Evolutionary conservation across 2,113 vertebrate species (phyloP).

Genomic region (Nibea albiflora): DNA sequence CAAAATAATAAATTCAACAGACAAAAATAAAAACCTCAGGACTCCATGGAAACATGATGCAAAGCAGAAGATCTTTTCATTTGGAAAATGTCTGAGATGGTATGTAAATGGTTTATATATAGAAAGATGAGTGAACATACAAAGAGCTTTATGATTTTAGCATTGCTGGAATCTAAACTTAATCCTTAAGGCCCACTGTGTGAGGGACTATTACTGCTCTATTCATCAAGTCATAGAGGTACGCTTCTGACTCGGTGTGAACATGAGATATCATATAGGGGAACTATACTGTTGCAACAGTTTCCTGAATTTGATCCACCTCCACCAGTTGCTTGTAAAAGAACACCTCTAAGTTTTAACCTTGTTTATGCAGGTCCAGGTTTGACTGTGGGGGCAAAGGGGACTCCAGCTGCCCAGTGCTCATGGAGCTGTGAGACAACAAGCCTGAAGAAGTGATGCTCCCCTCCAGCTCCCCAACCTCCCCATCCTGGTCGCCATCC

Average conservation of each 20-base stretch:
- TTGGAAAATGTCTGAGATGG: constrained; percentile 24
- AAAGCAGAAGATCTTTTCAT: constrained; percentile 7
- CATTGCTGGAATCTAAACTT: neutral
- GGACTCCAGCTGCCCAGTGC: constrained; percentile 77
- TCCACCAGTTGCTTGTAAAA: neutral
- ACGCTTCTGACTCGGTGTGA: constrained; percentile 1
- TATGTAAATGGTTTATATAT: constrained; percentile 5
- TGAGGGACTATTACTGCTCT: neutral
- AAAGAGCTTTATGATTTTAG: neutral
- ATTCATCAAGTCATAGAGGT: neutral
- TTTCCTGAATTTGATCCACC: neutral
- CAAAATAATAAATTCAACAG: constrained; percentile 25
- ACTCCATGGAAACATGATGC: constrained; percentile 11
- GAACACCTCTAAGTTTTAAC: constrained; percentile 13
- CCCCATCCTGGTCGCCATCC: constrained; percentile 88
- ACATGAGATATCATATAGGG: neutral
- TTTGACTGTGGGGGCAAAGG: constrained; percentile 80
- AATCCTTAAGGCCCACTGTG: neutral
- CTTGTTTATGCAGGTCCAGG: constrained; percentile 84
- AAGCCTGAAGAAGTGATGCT: constrained; percentile 77
- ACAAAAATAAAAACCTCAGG: constrained; percentile 17
- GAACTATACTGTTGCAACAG: neutral
- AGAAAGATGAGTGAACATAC: constrained; percentile 11
- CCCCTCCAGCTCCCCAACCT: constrained; percentile 86
- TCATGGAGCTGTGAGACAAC: constrained; percentile 78